A percentile compares a stretch with the other conserved stretches of the same genome.
Evolutionary conservation across 2,888 invertebrate species (phyloP).

Genomic region (Drosophila cognata): DNA sequence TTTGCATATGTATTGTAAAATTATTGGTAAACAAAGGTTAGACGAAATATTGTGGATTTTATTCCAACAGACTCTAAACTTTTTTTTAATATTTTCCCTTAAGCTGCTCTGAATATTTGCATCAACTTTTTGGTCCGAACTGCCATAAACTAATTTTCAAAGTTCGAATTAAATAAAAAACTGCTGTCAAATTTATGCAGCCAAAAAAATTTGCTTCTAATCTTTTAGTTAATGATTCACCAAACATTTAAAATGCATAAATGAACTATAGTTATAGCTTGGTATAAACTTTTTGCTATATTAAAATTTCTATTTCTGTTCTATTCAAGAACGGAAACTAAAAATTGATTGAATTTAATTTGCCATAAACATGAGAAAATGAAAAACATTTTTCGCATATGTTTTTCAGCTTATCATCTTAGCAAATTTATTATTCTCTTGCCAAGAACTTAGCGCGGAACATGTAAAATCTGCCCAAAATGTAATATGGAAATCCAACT

Average conservation of each 20-base stretch:
- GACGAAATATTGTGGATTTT: background rate
- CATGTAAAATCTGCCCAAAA: background rate
- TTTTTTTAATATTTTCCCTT: background rate
- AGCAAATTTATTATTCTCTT: background rate
- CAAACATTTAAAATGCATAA: background rate
- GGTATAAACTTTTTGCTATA: background rate
- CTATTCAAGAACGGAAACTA: background rate
- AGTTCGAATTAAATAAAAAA: too few relatives aligned
- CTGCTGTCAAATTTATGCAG: too few relatives aligned
- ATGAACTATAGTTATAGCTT: background rate
- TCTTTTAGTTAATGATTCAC: background rate
- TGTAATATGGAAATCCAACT: conserved; percentile 85
- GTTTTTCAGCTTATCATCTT: too few relatives aligned
- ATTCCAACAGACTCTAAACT: background rate
- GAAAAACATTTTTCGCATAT: background rate
- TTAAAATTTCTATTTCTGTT: background rate
- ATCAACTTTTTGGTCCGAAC: background rate
- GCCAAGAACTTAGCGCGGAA: conserved; percentile 1
- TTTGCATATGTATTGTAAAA: background rate
- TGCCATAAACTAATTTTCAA: background rate
- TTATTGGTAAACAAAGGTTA: background rate
- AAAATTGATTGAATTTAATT: background rate
- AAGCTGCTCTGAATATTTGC: background rate
- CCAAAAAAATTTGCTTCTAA: too few relatives aligned
- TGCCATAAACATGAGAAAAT: background rate